Base-by-base conservation (phyloP, 2,113 vertebrate species). In the Pampusana beccarii region DNA sequence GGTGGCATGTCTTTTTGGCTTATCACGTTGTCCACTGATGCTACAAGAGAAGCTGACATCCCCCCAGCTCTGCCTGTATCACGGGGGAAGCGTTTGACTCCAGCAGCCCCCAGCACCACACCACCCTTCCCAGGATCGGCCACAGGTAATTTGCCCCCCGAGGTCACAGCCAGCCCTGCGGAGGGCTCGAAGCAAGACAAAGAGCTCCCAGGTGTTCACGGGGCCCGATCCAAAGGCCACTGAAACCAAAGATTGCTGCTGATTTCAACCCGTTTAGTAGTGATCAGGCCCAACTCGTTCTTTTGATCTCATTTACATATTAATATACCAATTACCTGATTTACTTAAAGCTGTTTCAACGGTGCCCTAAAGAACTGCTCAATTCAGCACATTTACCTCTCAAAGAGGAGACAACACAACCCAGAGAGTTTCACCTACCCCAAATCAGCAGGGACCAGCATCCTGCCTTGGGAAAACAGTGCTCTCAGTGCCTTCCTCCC, bases 71-170 rank as follows among this genome's bases (percentile, higher is more conserved):
- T 79, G 65, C 42, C 82, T 74, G 65, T 64, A 92, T 86, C 94
- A 92, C 93, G 94, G 86, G 0, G 0, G 66, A 61, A 0, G 1
- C 1, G 10, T 86, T 26, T 33, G 78, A 65, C 66, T 57, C 61
- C 8, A 90, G 90, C 78, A 91, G 89, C 38, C 75, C 71, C 82
- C 7, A 15, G 85, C 78, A 79, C 38, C 12, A 5, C 11, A 21
- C 12, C 1, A 7, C 40, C 53, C 60, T 83, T 65, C 13, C 26
- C 67, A 64, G 73, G 46, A 77, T 17, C 67, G 78, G 85, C 58
- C 94, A 88, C 91, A 86, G 84, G 75, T 85, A 75, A 87, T 31
- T 3, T 86, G 81, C 83, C 91, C 93, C 94, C 71, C 79, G 56
- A 93, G 93, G 82, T 94, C 91, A 82, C 62, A n/a, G 65, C 2